These are phyloP conservation scores for Anodontia alba DNA, from an alignment of 2,888 invertebrate genomes.

Conservation along the genomic window DNA sequence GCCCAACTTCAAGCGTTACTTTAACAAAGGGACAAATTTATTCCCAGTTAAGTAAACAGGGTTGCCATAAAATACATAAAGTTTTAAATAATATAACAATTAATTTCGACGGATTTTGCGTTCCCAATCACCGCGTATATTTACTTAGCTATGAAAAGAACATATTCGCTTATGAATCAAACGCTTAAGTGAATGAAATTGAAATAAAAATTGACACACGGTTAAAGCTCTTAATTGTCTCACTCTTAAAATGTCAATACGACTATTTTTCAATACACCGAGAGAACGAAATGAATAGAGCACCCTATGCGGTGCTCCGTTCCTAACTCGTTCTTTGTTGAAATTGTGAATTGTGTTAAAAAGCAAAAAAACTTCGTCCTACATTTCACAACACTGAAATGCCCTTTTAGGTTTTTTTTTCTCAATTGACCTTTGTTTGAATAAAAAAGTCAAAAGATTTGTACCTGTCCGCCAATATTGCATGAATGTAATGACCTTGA, in stretches of 20 bases:
- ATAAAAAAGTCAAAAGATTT: too few relatives aligned
- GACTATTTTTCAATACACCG: neutral
- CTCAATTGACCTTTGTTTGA: constrained; percentile 3
- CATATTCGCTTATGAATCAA: constrained; percentile 13
- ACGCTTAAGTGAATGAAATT: constrained; percentile 1
- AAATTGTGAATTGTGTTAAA: neutral
- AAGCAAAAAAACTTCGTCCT: neutral
- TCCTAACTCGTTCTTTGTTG: neutral
- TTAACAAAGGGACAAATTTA: neutral
- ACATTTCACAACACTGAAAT: neutral
- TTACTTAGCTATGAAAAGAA: constrained; percentile 12
- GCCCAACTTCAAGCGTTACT: neutral
- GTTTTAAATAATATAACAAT: constrained; percentile 1
- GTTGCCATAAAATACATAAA: constrained; percentile 3
- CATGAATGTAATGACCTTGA: too few relatives aligned
- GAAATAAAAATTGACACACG: constrained; percentile 13
- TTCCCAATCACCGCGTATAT: neutral
- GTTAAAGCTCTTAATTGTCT: constrained; percentile 5
- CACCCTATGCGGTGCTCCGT: neutral
- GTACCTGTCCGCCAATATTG: neutral
- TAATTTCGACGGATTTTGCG: neutral
- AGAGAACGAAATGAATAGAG: neutral
- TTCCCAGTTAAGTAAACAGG: neutral
- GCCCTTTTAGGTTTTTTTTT: neutral
- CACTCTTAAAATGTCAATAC: neutral